Percentiles rank a stretch among this genome's conserved stretches.
These are phyloP conservation scores for Epinephelus coioides DNA, from an alignment of 2,797 vertebrate species.

Conservation along the genomic window DNA sequence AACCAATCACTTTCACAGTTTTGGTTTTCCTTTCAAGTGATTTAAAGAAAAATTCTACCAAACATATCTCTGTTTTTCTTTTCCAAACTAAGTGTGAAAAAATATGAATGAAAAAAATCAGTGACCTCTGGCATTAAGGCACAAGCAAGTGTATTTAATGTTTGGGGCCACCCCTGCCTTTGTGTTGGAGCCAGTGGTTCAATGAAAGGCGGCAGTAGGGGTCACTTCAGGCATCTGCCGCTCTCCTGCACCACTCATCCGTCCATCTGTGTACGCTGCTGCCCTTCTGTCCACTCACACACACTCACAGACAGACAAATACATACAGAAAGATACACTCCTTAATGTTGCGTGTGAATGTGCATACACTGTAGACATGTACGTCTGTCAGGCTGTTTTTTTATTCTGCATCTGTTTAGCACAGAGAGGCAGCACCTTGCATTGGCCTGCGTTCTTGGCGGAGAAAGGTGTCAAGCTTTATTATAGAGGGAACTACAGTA, in stretches of 20 bases:
- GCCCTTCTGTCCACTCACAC: constrained; percentile 80
- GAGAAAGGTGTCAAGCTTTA: constrained; percentile 59
- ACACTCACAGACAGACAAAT: constrained; percentile 36
- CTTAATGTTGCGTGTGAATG: constrained; percentile 17
- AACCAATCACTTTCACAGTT: constrained; percentile 32
- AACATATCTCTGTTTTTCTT: too few species aligned
- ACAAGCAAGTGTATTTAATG: constrained; percentile 83
- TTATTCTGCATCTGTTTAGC: constrained; percentile 44
- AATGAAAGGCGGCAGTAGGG: constrained; percentile 78
- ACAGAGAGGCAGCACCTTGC: constrained; percentile 48
- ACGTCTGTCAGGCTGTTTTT: constrained; percentile 21
- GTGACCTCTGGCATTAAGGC: constrained; percentile 79
- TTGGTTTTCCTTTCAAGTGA: neutral
- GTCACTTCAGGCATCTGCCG: constrained; percentile 86
- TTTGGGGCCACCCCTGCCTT: constrained; percentile 77
- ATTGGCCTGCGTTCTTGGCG: constrained; percentile 36
- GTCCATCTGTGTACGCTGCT: constrained; percentile 82
- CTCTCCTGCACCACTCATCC: constrained; percentile 75
- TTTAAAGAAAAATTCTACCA: too few species aligned
- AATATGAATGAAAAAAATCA: neutral
- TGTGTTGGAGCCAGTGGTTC: constrained; percentile 79
- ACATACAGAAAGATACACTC: constrained; percentile 9
- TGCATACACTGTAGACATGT: neutral
- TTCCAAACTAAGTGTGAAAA: neutral
- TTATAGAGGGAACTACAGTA: constrained; percentile 45